Evolutionary conservation across 2,888 invertebrate species (phyloP), one percentile per base, ranked within the genome.

Genomic region (Fabriciana adippe): DNA sequence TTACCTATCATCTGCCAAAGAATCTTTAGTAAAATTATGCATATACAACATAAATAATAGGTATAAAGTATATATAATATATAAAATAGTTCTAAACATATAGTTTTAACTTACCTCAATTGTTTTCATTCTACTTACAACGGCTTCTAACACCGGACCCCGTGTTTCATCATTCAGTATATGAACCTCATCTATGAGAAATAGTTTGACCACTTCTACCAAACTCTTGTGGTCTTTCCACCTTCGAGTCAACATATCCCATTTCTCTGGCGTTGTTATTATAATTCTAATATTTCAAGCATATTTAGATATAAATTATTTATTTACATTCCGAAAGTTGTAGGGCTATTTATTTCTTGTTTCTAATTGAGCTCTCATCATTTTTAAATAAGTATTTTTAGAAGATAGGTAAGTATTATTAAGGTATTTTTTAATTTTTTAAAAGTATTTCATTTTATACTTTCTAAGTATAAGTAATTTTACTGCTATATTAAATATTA

Each of bases 211-310:
- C 11, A 92, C 81, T 71, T 94, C 92, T 18, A 96, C 94, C 15
- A 96, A 81, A 11, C 92, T 85, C 67, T 92, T 90, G 79, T 95
- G 94, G 77, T 96, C 95, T 72, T 93, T 93, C 96, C 96, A 96
- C 70, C 94, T 93, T 67, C 97, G 93, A 0, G 96, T 97, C 75
- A 97, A 80, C 75, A 95, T 95, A 83, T 97, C 97, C 96, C 96
- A 97, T 86, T 97, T 97, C 85, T 97, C 97, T 0, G 97, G 97
- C 0, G 97, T 97, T 3, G 97, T 96, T 77, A 97, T 94, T 76
- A 97, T 94, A 59, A 96, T 86, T 78, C 96, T 78, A 60, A 21
- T 6, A 64, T 50, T 31, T 51, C 13, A 47, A 18, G 31, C 55
- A 21, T 51, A 41, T 67, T 50, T 16, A 45, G 13, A 56, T 15